Evolutionary conservation across 2,888 invertebrate species (phyloP).

Genomic region (Auanema freiburgensis): DNA sequence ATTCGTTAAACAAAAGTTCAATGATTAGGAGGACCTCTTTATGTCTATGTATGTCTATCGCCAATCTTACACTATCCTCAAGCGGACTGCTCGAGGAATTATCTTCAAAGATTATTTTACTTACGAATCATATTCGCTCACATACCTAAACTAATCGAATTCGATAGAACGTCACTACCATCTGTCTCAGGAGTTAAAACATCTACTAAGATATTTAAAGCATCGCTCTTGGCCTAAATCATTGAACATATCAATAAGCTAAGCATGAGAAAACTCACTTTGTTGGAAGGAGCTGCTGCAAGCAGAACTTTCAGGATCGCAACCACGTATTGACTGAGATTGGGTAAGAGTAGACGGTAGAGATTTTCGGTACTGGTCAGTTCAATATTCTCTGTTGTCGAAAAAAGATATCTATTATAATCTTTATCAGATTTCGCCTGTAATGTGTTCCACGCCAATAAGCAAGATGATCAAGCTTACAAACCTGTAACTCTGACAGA

Average conservation of each 20-base stretch:
- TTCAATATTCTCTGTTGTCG: conserved; percentile 71
- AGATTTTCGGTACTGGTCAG: conserved; percentile 50
- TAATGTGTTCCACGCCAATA: not conserved
- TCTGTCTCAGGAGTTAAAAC: conserved; percentile 75
- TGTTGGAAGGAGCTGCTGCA: conserved; percentile 87
- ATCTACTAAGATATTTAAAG: conserved; percentile 96
- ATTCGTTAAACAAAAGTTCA: not conserved
- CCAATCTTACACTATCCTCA: conserved; percentile 70
- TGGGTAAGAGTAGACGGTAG: conserved; percentile 81
- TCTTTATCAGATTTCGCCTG: conserved; percentile 58
- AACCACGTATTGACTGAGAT: conserved; percentile 89
- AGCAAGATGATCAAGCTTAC: not conserved
- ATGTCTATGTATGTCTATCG: conserved; percentile 95
- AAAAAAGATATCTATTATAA: conserved; percentile 59
- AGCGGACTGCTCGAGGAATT: conserved; percentile 45
- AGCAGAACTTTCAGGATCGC: conserved; percentile 86
- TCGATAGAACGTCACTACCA: conserved; percentile 60
- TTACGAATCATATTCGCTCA: too few relatives aligned
- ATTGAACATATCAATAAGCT: conserved; percentile 2
- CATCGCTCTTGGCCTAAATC: conserved; percentile 90
- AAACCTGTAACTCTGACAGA: conserved; percentile 56
- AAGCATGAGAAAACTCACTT: conserved; percentile 21
- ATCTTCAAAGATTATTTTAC: conserved; percentile 20
- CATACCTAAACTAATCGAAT: conserved; percentile 60
- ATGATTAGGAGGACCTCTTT: conserved; percentile 69